phyloP scores from a whole-genome alignment of 2,113 vertebrate genomes.

The Ptilonorhynchus violaceus region DNA sequence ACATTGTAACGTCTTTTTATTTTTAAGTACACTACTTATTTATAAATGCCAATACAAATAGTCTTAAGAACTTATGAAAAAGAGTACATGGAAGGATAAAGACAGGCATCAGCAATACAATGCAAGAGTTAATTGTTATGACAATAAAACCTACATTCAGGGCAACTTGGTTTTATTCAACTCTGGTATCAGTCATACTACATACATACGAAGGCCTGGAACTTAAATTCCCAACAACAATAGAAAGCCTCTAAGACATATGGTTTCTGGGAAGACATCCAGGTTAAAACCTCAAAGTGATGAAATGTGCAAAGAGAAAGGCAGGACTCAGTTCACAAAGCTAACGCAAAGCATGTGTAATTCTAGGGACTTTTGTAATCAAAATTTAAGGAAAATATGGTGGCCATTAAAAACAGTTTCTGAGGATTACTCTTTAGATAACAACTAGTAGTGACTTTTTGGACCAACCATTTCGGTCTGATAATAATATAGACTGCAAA shows the following conservation, averaged over 20 bases:
- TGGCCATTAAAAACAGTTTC: not conserved
- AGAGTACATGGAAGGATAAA: not conserved
- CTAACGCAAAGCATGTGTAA: conserved; percentile 31
- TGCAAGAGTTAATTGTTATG: not conserved
- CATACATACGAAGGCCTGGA: not conserved
- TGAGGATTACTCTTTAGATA: conserved; percentile 20
- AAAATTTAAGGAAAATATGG: conserved; percentile 9
- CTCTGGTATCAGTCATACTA: not conserved
- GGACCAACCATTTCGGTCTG: not conserved
- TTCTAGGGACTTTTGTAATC: not conserved
- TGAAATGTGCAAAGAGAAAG: conserved; percentile 33
- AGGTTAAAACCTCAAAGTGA: conserved; percentile 34
- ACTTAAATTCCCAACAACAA: not conserved
- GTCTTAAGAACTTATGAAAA: not conserved
- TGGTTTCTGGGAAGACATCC: conserved; percentile 35
- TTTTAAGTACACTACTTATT: not conserved
- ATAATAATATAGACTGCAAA: not conserved
- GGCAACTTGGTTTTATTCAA: not conserved
- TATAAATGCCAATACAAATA: not conserved
- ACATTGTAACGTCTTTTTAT: not conserved
- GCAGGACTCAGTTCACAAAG: not conserved
- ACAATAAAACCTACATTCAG: not conserved
- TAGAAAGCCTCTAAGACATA: conserved; percentile 20
- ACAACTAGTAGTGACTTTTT: not conserved
- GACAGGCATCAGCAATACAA: not conserved